Evolutionary conservation across 2,113 vertebrate genomes (phyloP).

Genomic region (Festucalex cinctus): DNA sequence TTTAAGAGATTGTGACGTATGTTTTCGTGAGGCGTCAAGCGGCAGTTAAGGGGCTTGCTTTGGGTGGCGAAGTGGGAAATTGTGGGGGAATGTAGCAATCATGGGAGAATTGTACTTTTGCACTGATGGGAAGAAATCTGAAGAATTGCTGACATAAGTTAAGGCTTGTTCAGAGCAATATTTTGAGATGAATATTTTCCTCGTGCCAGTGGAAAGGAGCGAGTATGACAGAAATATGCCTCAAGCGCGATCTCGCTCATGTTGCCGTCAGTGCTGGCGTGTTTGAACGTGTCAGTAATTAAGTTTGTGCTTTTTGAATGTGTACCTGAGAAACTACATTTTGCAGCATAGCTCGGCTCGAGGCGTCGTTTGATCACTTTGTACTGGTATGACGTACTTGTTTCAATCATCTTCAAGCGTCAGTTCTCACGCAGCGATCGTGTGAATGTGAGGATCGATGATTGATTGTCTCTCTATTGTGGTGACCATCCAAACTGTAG

Average conservation of each 20-base stretch:
- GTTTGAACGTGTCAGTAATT: slow-evolving; percentile 22
- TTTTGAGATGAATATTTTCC: slow-evolving; percentile 6
- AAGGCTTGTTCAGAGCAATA: slow-evolving; percentile 18
- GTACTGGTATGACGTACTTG: neutral
- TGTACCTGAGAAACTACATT: neutral
- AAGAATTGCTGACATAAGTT: neutral
- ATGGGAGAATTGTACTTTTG: neutral
- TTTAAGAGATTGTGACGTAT: neutral
- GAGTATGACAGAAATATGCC: slow-evolving; percentile 6
- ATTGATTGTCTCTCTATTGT: neutral
- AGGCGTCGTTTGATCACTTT: neutral
- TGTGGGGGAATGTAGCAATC: neutral
- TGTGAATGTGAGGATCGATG: neutral
- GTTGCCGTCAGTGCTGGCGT: neutral
- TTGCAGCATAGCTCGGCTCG: neutral
- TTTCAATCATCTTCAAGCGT: too few species aligned
- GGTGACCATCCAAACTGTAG: neutral
- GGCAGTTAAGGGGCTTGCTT: neutral
- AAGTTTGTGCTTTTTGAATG: neutral
- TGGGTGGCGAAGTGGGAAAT: neutral
- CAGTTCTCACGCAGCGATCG: neutral
- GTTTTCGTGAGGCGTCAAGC: neutral
- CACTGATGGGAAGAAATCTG: neutral
- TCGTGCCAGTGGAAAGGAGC: neutral
- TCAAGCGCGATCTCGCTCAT: neutral